These are phyloP conservation scores for Pseudolaguvia tuberculata DNA, from an alignment of 2,113 vertebrate genomes.

Conservation along the genomic window DNA sequence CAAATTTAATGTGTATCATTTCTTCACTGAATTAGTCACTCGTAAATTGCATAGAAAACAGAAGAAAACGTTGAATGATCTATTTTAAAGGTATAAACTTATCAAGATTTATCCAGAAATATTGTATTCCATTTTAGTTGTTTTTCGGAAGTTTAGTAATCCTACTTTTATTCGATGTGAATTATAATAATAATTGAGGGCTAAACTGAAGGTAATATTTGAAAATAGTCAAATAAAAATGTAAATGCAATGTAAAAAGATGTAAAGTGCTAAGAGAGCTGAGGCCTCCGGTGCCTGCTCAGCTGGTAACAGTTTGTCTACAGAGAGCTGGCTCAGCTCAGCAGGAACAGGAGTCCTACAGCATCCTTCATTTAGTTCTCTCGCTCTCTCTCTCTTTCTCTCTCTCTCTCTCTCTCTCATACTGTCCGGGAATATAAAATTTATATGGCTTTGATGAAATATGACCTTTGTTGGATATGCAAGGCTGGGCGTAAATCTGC, in stretches of 20 bases:
- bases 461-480: conserved; percentile 55
- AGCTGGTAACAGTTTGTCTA: conserved; percentile 77
- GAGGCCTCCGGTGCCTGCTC: conserved; percentile 76
- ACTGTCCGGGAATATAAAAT: conserved; percentile 27
- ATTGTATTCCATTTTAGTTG: neutral
- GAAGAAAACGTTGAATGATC: neutral
- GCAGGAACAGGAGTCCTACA: conserved; percentile 76
- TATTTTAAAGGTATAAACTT: neutral
- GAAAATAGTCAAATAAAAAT: neutral
- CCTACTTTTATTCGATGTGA: neutral
- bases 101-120: neutral
- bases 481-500: conserved; percentile 28
- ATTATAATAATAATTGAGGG: neutral
- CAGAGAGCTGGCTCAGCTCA: conserved; percentile 79
- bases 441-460: conserved; percentile 45
- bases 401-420: neutral
- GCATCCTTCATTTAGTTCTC: neutral
- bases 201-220: neutral
- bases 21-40: neutral
- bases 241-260: neutral
- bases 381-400: neutral
- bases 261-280: conserved; percentile 45
- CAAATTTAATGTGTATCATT: too few species aligned
- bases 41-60: neutral
- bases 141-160: neutral